Evolutionary conservation across 2,888 invertebrate species (phyloP), one percentile per base, ranked within the genome.

Genomic region (Trichopria drosophilae): DNA sequence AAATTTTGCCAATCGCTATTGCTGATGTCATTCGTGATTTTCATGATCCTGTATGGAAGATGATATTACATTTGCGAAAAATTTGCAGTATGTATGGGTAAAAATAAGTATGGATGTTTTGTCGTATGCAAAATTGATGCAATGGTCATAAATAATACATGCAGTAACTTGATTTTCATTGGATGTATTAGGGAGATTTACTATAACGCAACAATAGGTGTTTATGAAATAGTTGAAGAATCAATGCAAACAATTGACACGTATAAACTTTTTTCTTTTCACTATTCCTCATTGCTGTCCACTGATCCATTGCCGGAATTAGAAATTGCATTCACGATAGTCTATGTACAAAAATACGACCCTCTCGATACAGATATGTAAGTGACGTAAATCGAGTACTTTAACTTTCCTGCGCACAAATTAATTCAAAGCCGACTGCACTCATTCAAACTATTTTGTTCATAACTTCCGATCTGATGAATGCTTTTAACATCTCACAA

Each of bases 1-100:
- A 55, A 10, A 47, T 51, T 3, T 50, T 60, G 16, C 53, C 53
- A 1, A 34, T 57, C 7, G 34, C 45, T 22, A 22, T 62, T 4
- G 22, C 28, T 10, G 53, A 59, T 28, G 18, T 31, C 26, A 46
- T 59, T 22, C 18, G 36, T 35, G 28, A 55, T 34, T 19, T 44
- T 7, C 39, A 58, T 13, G 43, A 57, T 23, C 36, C 45, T 10
- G 45, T 56, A 9, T 53, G 56, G 46, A 31, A 52, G 43, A 47
- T 55, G 45, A 18, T 59, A 31, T 6, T 31, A 10, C 31, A 31
- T 31, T 31, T 10, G 13, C 5, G 31, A 31, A 10, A 10, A 31
- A 31, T 5, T 31, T 31, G 6, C 32, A 12, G 15, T 32, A 7
- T 32, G 32, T 2, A 12, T 32, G 10, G 32, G 32, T 3, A 32